Conservation (phyloP, 2,113 vertebrate genomes). For the Prunella fulvescens region DNA sequence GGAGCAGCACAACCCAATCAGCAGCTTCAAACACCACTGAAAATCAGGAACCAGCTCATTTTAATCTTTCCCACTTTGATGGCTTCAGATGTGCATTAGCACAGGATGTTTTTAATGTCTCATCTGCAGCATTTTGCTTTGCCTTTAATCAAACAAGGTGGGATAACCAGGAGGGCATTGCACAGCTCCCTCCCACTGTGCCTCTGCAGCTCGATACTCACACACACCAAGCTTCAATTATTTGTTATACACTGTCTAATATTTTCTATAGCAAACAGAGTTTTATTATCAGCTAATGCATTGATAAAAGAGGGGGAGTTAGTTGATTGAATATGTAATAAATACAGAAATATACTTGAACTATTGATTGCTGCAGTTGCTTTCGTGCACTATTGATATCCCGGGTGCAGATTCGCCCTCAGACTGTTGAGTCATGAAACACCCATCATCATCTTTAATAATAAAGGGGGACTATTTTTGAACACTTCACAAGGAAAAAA, state of each 20-base stretch:
- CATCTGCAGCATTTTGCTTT: background rate
- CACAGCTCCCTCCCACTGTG: background rate
- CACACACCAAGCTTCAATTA: background rate
- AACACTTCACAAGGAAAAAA: background rate
- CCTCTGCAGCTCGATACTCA: background rate
- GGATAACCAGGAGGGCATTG: background rate
- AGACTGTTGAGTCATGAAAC: background rate
- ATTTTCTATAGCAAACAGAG: background rate
- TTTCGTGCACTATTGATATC: background rate
- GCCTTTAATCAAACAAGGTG: slow-evolving; percentile 3
- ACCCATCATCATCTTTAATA: background rate
- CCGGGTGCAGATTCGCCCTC: background rate
- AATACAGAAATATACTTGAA: background rate
- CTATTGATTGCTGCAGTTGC: background rate
- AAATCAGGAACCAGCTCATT: background rate
- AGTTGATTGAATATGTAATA: background rate
- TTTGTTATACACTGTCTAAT: background rate
- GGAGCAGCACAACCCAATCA: background rate
- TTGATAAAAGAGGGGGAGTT: background rate
- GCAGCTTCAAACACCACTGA: background rate
- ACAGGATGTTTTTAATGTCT: background rate
- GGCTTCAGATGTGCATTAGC: background rate
- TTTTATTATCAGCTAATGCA: slow-evolving; percentile 19
- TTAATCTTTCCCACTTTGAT: background rate
- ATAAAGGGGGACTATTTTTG: slow-evolving; percentile 18